Evolutionary conservation across 2,888 invertebrate genomes (phyloP), one percentile per base, ranked within the genome.

Genomic region (Ptychoptera albimana): DNA sequence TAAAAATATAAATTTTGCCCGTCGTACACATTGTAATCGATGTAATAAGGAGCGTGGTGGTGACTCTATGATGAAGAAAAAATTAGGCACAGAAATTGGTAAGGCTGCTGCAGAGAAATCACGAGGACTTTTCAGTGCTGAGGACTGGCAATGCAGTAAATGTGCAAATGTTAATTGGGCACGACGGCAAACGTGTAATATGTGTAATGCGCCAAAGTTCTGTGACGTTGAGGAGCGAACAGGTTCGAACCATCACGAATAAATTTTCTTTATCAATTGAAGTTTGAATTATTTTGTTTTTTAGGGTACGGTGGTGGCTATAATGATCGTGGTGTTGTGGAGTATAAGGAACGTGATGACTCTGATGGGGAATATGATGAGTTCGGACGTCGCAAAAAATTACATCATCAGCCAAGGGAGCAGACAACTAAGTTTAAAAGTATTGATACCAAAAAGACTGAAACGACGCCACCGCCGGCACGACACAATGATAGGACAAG

Each of bases 141-240:
- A 98, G 63, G 98, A 98, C 67, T 98, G 98, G 98, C 92, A 94
- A 61, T 98, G 98, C 66, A 91, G 88, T 66, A 96, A 96, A 64
- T 98, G 98, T 69, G 96, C 96, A n/a, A 98, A 98, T 67, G 97
- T 98, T 10, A 98, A 98, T 66, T 66, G 66, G 98, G 96, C 97
- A 16, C 74, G 94, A 50, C 74, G 98, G 45, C 83, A 82, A 58
- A 88, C 87, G 44, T 98, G 98, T 68, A 98, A 98, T 66, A 89
- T 98, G 71, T 98, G 98, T 66, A 97, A 96, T 69, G 91, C 96
- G 5, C 94, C 97, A 1, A 96, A 96, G 67, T 89, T 91, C 63
- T 91, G 89, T 13, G 93, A 94, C 67, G 83, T 91, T 48, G 81
- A 89, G 61, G 81, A 82, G 57, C 68, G 85, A 50, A 75, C 77